Evolutionary conservation across 2,888 invertebrate species (phyloP).

Genomic region (Cyclophora punctaria): DNA sequence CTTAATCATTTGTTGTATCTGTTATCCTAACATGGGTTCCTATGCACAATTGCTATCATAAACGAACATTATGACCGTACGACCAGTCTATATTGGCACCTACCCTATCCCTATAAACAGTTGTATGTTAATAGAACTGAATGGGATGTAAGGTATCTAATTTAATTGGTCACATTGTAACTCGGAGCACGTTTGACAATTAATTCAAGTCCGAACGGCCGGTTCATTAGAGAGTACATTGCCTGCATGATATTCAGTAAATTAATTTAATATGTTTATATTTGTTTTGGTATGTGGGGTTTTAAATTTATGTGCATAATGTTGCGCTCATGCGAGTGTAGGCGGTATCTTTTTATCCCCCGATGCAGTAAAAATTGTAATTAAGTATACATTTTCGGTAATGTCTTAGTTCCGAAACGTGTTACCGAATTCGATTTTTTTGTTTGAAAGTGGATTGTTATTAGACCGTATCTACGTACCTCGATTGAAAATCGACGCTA

Average conservation of each 20-base stretch:
- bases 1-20: slow-evolving; percentile 16
- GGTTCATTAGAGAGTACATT: slow-evolving; percentile 59
- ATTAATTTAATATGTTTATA: slow-evolving; percentile 42
- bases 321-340: no score
- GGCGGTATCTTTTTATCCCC: no score
- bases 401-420: no score
- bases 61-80: slow-evolving; percentile 20
- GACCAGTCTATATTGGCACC: slow-evolving; percentile 15
- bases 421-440: no score
- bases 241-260: slow-evolving; percentile 42
- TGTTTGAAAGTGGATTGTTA: no score
- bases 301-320: slow-evolving; percentile 1
- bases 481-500: no score
- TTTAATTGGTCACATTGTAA: slow-evolving; percentile 39
- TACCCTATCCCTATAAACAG: slow-evolving; percentile 3
- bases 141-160: slow-evolving; percentile 22
- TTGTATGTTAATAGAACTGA: not conserved
- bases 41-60: slow-evolving; percentile 25
- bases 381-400: no score
- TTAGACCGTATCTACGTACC: no score
- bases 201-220: slow-evolving; percentile 49
- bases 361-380: no score
- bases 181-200: slow-evolving; percentile 57
- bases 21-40: slow-evolving; percentile 19
- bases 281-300: slow-evolving; percentile 11